Percentiles rank a stretch among this genome's conserved stretches.
These are phyloP conservation scores for Scleropages formosus DNA, from an alignment of 2,797 vertebrate genomes.

Conservation along the genomic window DNA sequence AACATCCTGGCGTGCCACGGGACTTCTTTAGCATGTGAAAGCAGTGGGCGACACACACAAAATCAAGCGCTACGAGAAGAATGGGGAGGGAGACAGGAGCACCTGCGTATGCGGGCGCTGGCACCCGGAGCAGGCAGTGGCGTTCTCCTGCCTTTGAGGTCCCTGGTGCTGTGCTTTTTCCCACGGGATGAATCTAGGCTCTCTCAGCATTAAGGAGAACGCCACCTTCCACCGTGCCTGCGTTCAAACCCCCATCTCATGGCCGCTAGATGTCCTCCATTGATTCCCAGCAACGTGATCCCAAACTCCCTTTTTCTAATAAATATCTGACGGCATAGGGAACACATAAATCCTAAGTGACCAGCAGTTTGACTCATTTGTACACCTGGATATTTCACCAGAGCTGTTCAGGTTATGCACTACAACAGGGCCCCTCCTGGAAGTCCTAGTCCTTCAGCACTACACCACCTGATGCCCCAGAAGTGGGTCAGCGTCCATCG, in stretches of 20 bases:
- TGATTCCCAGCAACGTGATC: conserved; percentile 34
- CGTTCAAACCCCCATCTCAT: no score
- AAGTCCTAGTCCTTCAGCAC: no score
- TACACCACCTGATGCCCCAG: conserved; percentile 43
- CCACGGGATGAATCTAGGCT: not conserved
- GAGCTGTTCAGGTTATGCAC: no score
- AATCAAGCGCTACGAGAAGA: conserved; percentile 25
- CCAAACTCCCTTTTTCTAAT: conserved; percentile 37
- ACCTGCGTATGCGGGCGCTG: not conserved
- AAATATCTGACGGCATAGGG: no score
- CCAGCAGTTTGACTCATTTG: no score
- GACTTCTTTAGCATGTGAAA: conserved; percentile 25
- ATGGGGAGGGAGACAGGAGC: not conserved
- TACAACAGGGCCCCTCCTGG: no score
- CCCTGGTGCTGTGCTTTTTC: conserved; percentile 28
- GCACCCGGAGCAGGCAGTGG: conserved; percentile 20
- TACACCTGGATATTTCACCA: no score
- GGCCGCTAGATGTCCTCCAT: not conserved
- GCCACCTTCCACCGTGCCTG: not conserved
- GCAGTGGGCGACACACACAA: not conserved
- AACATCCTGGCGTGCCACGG: not conserved
- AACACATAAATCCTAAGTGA: no score
- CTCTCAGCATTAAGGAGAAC: not conserved
- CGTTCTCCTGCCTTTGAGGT: conserved; percentile 18
- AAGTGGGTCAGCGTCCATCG: conserved; percentile 38